phyloP scores from a whole-genome alignment of 1,140 invertebrate genomes.

The Drosophila trapezifrons region DNA sequence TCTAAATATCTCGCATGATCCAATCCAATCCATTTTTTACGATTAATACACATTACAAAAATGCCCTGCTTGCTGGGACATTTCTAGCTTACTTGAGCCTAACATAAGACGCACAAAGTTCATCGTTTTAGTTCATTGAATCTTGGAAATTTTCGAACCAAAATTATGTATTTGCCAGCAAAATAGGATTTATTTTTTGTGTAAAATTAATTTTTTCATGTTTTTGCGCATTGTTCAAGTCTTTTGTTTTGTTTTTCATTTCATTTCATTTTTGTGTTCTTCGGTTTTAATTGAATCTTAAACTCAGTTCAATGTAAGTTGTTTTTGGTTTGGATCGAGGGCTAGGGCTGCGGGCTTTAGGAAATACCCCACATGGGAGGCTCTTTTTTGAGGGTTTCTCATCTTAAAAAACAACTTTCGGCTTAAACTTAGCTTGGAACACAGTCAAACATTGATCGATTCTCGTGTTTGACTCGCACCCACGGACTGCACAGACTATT shows the following conservation, averaged over 20 bases:
- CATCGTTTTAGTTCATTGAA: conserved; percentile 23
- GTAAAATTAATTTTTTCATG: conserved; percentile 29
- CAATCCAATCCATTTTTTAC: conserved; percentile 41
- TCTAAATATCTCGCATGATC: conserved; percentile 48
- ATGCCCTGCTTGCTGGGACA: conserved; percentile 31
- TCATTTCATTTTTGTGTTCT: conserved; percentile 22
- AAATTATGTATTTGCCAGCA: conserved; percentile 51
- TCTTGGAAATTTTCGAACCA: conserved; percentile 30
- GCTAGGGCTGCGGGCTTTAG: conserved; percentile 23
- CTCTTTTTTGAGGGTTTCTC: conserved; percentile 22
- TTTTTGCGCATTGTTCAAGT: conserved; percentile 71
- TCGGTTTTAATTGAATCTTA: conserved; percentile 49
- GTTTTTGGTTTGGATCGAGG: conserved; percentile 49
- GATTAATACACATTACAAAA: conserved; percentile 69
- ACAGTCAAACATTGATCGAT: conserved; percentile 54
- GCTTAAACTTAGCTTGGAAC: conserved; percentile 19
- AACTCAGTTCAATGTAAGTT: conserved; percentile 52
- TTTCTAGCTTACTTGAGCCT: conserved; percentile 64
- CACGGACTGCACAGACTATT: conserved; percentile 55
- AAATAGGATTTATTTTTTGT: conserved; percentile 59
- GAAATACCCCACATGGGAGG: conserved; percentile 22
- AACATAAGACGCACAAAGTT: conserved; percentile 46
- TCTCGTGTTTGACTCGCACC: conserved; percentile 28
- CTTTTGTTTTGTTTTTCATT: conserved; percentile 38
- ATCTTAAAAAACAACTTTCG: conserved; percentile 24